These are phyloP conservation scores for Helleia helle DNA, from an alignment of 2,888 invertebrate species.

Conservation along the genomic window DNA sequence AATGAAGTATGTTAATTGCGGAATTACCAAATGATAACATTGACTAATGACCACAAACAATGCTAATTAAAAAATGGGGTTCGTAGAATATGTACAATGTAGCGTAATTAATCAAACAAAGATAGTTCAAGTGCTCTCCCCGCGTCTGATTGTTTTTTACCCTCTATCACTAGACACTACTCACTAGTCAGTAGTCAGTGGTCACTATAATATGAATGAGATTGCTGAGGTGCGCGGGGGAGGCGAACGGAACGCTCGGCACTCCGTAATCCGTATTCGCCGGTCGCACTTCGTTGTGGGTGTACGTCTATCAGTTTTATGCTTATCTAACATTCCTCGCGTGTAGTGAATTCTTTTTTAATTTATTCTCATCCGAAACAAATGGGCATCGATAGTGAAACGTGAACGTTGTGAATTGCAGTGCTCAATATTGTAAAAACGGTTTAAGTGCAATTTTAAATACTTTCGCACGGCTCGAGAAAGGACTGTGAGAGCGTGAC, in stretches of 20 bases:
- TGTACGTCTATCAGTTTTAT: constrained; percentile 26
- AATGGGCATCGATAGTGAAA: constrained; percentile 65
- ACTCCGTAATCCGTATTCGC: constrained; percentile 42
- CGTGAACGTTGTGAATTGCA: constrained; percentile 52
- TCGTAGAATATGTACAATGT: too few species aligned
- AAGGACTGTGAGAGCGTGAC: constrained; percentile 48
- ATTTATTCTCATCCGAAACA: constrained; percentile 52
- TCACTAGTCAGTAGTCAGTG: too few species aligned
- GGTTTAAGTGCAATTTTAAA: constrained; percentile 32
- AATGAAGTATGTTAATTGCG: constrained; percentile 3
- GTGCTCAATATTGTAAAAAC: constrained; percentile 39
- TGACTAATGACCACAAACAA: too few species aligned
- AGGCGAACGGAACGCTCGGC: constrained; percentile 24
- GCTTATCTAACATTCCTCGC: constrained; percentile 41
- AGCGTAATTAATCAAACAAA: too few species aligned
- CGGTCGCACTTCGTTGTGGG: constrained; percentile 47
- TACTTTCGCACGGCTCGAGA: constrained; percentile 40
- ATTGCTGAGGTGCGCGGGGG: constrained; percentile 30
- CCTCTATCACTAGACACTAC: constrained; percentile 54
- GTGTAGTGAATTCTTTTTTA: constrained; percentile 61
- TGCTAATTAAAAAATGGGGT: too few species aligned
- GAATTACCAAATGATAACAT: too few species aligned
- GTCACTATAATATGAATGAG: constrained; percentile 69
- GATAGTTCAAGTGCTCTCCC: constrained; percentile 17
- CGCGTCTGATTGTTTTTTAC: constrained; percentile 39